Evolutionary conservation across 2,888 invertebrate genomes (phyloP), one percentile per base, ranked within the genome.

Genomic region (Rutpela maculata): DNA sequence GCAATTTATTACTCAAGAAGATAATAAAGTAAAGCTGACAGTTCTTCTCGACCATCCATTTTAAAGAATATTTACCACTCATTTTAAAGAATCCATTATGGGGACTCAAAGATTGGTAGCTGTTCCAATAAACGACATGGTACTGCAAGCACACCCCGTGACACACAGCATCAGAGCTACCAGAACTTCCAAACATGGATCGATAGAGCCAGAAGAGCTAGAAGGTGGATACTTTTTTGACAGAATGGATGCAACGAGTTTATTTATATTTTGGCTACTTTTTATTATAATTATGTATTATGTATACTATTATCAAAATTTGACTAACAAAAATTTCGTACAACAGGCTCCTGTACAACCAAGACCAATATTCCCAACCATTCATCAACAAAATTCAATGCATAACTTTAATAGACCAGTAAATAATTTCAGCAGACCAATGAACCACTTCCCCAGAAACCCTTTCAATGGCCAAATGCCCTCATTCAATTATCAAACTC

Each of bases 51-150:
- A 5, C n/a, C n/a, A 50, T 15, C 15, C 50, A n/a, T 50, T 50
- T 50, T n/a, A 50, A 50, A 50, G 6, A 50, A 6, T n/a, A 50
- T 1, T 35, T 7, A 12, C 11, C 43, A 11, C 12, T 50, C 12
- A 50, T 50, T 50, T 50, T 3, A 50, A 50, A 15, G 4, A 50
- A 50, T n/a, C 2, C n/a, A 50, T n/a, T n/a, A 50, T 50, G 50
- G 7, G 7, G 15, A 50, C 50, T n/a, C 62, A 72, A 55, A 72
- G 55, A 72, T 50, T 72, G 18, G 43, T 72, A 15, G 72, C 72
- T 11, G 19, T 59, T 57, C 60, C 70, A 12, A 9, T 70, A 62
- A 43, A 19, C 17, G 70, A 70, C n/a, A 12, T n/a, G 22, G 9
- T 12, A 19, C 3, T 70, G 4, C 43, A 43, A 22, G 60, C 60